Evolutionary conservation across 2,797 vertebrate genomes (phyloP).

Genomic region (Rhynchonycteris naso): DNA sequence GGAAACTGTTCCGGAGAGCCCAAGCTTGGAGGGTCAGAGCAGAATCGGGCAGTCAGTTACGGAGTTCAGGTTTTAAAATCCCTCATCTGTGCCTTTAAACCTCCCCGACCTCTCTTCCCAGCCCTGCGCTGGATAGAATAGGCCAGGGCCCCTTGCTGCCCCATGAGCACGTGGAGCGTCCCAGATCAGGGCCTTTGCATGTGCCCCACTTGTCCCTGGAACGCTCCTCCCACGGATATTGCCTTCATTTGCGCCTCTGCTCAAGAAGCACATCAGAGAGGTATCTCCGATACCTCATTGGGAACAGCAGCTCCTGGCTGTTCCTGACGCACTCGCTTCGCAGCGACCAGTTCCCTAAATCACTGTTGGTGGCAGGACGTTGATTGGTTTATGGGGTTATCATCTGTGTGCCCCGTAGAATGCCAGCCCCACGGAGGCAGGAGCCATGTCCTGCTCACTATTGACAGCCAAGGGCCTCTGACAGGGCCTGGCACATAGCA

Average conservation of each 20-base stretch:
- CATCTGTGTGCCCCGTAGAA: background rate
- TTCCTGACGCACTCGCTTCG: background rate
- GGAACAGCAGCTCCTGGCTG: background rate
- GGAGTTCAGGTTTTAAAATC: background rate
- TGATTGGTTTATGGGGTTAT: background rate
- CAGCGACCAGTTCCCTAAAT: background rate
- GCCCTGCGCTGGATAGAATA: fast-evolving
- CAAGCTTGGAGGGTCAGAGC: background rate
- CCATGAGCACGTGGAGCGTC: fast-evolving
- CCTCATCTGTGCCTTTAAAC: background rate
- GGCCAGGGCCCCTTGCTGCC: no score
- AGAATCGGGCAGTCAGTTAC: fast-evolving
- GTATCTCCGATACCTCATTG: fast-evolving
- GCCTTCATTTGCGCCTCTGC: fast-evolving
- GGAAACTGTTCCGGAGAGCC: background rate
- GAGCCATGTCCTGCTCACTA: background rate
- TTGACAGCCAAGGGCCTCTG: background rate
- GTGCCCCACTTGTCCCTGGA: background rate
- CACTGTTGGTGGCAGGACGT: fast-evolving
- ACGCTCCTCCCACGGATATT: no score
- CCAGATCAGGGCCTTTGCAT: background rate
- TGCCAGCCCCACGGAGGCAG: no score
- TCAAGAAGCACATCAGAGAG: background rate
- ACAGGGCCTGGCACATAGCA: background rate
- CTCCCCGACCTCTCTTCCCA: background rate